Evolutionary conservation across 2,113 vertebrate species (phyloP).

Genomic region (human (Homo sapiens)): DNA sequence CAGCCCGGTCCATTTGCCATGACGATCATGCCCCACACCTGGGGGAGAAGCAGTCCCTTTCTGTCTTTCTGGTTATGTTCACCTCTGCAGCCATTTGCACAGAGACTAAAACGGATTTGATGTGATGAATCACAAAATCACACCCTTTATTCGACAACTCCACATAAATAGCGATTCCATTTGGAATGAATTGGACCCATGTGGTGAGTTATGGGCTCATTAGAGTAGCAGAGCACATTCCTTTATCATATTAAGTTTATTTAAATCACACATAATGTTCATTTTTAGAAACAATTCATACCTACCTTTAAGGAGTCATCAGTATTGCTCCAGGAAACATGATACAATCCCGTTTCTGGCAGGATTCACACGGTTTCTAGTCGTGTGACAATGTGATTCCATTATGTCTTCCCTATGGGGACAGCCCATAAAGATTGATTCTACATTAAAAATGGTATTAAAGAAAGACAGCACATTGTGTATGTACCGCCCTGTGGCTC

Average conservation of each 20-base stretch:
- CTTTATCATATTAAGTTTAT: conserved; percentile 68
- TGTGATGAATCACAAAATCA: background rate
- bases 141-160: background rate
- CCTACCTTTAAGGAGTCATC: conserved; percentile 73
- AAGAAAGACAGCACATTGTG: background rate
- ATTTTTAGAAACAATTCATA: conserved; percentile 71
- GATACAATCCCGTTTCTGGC: conserved; percentile 51
- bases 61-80: background rate
- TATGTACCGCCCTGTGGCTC: rapidly evolving
- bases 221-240: conserved; percentile 30
- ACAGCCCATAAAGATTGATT: conserved; percentile 76
- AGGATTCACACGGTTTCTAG: conserved; percentile 59
- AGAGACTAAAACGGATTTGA: background rate
- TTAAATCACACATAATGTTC: conserved; percentile 63
- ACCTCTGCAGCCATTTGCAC: background rate
- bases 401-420: conserved; percentile 71
- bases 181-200: background rate
- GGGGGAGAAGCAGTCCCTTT: background rate
- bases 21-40: background rate
- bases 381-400: conserved; percentile 73
- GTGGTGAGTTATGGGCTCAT: background rate
- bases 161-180: background rate
- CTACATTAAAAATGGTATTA: conserved; percentile 70
- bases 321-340: conserved; percentile 64
- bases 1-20: too few relatives aligned